Evolutionary conservation across 2,888 invertebrate genomes (phyloP), one percentile per base, ranked within the genome.

Genomic region (Drosophila falleni): DNA sequence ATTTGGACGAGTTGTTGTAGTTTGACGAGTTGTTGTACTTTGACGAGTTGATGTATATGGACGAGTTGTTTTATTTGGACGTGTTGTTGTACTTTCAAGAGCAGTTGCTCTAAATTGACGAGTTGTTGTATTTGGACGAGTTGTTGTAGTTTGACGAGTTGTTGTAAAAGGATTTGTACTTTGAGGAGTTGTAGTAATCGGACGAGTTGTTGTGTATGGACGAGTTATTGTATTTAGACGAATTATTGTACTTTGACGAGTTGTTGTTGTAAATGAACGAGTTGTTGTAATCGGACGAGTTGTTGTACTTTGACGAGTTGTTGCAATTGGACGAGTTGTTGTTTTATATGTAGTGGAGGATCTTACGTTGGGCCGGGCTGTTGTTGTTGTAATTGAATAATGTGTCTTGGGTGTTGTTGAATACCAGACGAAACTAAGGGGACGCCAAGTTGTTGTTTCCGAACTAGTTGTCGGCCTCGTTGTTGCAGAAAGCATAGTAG

Each of bases 161-260:
- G 41, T 59, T 53, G 59, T 49, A 51, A 41, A 53, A 5, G 61
- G n/a, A 5, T 49, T 42, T 23, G 69, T 10, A 60, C 54, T 29
- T 11, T 46, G 1, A 10, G 16, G 54, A 10, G 26, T 49, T 31
- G 62, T 33, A 5, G 15, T 1, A 13, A 19, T 11, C 4, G 13
- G 13, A 35, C 35, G 44, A 42, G 64, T 55, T 39, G 75, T 15
- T 16, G 41, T 15, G 9, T 61, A 61, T 6, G 53, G 4, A 37
- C 58, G 61, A 31, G 59, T 54, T 49, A 73, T 65, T 4, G 23
- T n/a, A n/a, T n/a, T n/a, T n/a, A n/a, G n/a, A n/a, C n/a, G n/a
- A n/a, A n/a, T n/a, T n/a, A 55, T 66, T 35, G 66, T 60, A 10
- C 53, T 16, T 10, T 35, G 56, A 9, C 37, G 56, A 23, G n/a